Base-by-base conservation (phyloP, 2,888 invertebrate genomes). In the Diachrysia chrysitis region DNA sequence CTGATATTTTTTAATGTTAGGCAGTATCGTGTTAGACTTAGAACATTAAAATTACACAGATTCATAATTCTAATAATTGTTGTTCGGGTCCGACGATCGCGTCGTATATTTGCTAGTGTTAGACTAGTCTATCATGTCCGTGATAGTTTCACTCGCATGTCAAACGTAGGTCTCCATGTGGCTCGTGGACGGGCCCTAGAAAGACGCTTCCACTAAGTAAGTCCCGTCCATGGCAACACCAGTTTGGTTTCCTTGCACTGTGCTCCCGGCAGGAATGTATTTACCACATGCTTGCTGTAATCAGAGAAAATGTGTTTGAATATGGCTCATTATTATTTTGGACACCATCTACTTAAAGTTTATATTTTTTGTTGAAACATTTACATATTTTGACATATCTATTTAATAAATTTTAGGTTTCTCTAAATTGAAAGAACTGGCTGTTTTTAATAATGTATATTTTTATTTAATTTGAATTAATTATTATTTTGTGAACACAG, bases 141-240 rank as follows among this genome's bases (percentile, higher is more conserved):
- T 71, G 78, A 78, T 78, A 76, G 37, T 71, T 74, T 76, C 81
- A 79, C 79, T 78, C 63, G 75, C 76, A 77, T 74, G 75, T 88
- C 87, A 94, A 73, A 94, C 93, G 79, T 93, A 93, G 87, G 90
- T 94, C 87, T 95, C 94, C 86, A 91, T 84, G 73, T 92, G 92
- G 86, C 90, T 90, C 53, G 90, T 84, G 64, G 93, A 86, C 85
- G 92, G 92, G 73, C 90, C 94, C 94, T 96, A 98, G 96, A 98
- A 98, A 76, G 98, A 98, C 85, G 98, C 98, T 92, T 98, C 98
- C 85, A 98, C 98, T 88, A 98, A 96, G 91, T 98, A 98, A 83
- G 98, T 98, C 88, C 97, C 98, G 89, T 98, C 98, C 97, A 97
- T 97, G 76, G 97, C 97, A 82, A 97, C 97, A 85, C 97, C 97